Conservation (phyloP, 1,140 invertebrate genomes). For the Drosophila mauritiana region DNA sequence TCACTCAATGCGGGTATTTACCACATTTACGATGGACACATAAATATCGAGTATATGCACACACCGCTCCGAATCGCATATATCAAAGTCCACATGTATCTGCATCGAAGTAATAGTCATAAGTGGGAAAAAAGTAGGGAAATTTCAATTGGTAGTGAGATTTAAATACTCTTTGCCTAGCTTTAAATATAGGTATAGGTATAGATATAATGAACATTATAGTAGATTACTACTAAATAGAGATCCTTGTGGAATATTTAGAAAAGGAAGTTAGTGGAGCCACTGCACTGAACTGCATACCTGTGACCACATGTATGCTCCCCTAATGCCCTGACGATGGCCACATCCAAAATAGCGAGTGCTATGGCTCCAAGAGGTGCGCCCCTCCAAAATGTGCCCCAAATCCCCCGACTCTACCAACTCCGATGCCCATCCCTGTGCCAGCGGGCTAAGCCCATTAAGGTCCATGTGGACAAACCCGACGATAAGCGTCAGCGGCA, state of each 20-base stretch:
- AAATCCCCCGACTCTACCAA: constrained; percentile 15
- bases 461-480: constrained; percentile 43
- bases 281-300: no score
- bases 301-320: constrained; percentile 11
- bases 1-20: constrained; percentile 46
- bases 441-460: constrained; percentile 68
- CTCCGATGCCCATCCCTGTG: constrained; percentile 7
- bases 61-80: constrained; percentile 1
- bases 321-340: constrained; percentile 28
- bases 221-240: no score
- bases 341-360: constrained; percentile 26
- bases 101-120: constrained; percentile 16
- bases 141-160: no score
- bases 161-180: constrained; percentile 15
- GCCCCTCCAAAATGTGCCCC: neutral
- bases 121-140: constrained; percentile 3
- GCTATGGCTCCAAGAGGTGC: constrained; percentile 30
- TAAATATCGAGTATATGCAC: constrained; percentile 31
- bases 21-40: constrained; percentile 45
- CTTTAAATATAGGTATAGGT: no score
- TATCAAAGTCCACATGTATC: constrained; percentile 24
- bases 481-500: constrained; percentile 69
- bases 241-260: no score
- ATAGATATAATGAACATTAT: no score
- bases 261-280: no score